Base-by-base conservation (phyloP, 2,888 invertebrate genomes). In the Nomada flava region DNA sequence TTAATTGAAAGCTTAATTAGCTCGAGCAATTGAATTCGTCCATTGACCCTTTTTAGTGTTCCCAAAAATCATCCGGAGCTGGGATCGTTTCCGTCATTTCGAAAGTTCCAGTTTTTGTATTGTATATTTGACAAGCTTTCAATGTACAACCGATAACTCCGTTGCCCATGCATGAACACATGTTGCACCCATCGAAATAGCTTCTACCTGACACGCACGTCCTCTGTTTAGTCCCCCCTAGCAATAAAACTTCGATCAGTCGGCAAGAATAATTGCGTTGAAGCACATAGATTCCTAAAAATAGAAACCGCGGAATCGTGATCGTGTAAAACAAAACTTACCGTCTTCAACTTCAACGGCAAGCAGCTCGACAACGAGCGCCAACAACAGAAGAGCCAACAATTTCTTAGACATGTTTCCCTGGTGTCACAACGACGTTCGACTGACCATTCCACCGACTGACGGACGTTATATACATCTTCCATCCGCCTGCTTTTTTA, bases 161-260 rank as follows among this genome's bases (percentile, higher is more conserved):
- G 4, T 13, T 10, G 18, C 20, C 2, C 5, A 23, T 42, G 55
- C 87, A 88, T 0, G 0, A 11, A 29, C 88, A 89, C n/a, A 1
- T 15, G 23, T 86, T 86, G 59, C 88, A 88, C 3, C 88, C 87
- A 29, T 88, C 82, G 52, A 36, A 77, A 23, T 79, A 84, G 2
- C 23, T 15, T 55, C 62, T 79, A 9, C 86, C 86, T 10, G 64
- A 47, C 13, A 70, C 55, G 53, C 86, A 87, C 57, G 53, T 74
- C 65, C 53, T 76, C 11, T 62, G 71, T 53, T 18, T 3, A 2
- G 9, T 42, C 15, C 29, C 18, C 26, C 13, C 57, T 26, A 5
- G 18, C 4, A 23, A 36, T 47, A n/a, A 29, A 50, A 20, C n/a
- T 23, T 9, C 60, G 26, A 42, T 36, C 11, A 55, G 10, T 44